Base-by-base conservation (phyloP, 2,797 vertebrate genomes). In the Xenopus petersii region DNA sequence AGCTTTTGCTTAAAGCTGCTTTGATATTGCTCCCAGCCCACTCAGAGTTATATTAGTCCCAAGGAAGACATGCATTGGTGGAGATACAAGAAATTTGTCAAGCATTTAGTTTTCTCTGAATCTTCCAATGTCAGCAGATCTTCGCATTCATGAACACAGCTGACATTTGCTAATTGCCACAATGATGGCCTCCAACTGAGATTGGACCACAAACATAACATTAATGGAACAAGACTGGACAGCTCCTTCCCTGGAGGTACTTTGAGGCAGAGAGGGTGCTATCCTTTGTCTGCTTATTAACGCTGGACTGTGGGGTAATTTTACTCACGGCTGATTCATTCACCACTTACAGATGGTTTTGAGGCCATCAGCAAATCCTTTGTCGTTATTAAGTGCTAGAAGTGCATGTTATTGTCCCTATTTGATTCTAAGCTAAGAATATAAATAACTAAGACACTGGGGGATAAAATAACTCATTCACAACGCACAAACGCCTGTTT, bases 311-410 rank as follows among this genome's bases (percentile, higher is more conserved):
- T 46, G 54, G 71, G 71, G 26, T 68, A 59, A 64, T 24, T 42
- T 64, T 70, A 79, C 73, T 79, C 71, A 79, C 5, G 24, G 61
- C 64, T 73, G 66, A 74, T 74, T 70, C 64, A 24, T 65, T 65
- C 64, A 70, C 55, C 66, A 70, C 66, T 73, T 79, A 73, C 55
- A 58, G 60, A 73, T 62, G 15, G 59, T 64, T 49, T 10, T 54
- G 21, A 64, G 63, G 63, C 42, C 63, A 66, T 76, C 68, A 73
- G 65, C n/a, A 73, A 73, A 56, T 61, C 49, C 30, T 26, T 73
- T 78, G 42, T 69, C 76, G 68, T 67, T 26, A 59, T 73, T 12
- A 73, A 73, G 62, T 33, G 51, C 21, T 24, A 21, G 15, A 63
- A 60, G 24, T 30, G 24, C 51, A 74, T 59, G 24, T 58, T 30